Evolutionary conservation across 2,113 vertebrate species (phyloP), one percentile per base, ranked within the genome.

Genomic region (Nematolebias whitei): DNA sequence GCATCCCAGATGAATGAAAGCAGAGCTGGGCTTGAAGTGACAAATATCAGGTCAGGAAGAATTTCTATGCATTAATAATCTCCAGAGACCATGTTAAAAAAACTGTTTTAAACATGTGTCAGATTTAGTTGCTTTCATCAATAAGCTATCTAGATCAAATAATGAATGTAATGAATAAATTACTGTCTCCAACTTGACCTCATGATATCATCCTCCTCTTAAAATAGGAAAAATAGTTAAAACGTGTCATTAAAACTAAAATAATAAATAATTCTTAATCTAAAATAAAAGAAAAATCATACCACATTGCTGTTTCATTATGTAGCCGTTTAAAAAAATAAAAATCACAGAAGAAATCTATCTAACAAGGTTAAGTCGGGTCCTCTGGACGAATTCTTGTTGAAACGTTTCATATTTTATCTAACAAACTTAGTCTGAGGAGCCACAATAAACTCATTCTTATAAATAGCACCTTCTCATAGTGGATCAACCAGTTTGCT

Each of bases 241-340:
- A 61, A 12, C 49, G n/a, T 61, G 23, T 63, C 20, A 23, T 22
- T 15, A 38, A 13, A 55, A 61, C 43, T 63, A 61, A 61, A 59
- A 60, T 7, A 35, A 32, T 39, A 14, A 8, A 8, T 35, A 8
- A 8, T 35, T 35, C n/a, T 47, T 39, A 35, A 23, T 7, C 7
- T 60, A 50, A 16, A 47, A 26, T 10, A 40, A 20, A 50, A 55
- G 12, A 2, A 35, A 20, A 50, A 41, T 9, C 13, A 32, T 49
- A 60, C 56, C 35, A 45, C 5, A 20, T 20, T 12, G 18, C 12
- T 16, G 23, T 29, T 38, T 16, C 39, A 15, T 7, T n/a, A n/a
- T n/a, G n/a, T n/a, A 10, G 19, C 26, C 26, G 0, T 65, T 58
- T 64, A n/a, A n/a, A n/a, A n/a, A n/a, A n/a, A n/a, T n/a, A n/a